Percentiles rank a stretch among this genome's conserved stretches.
phyloP scores from a whole-genome alignment of 2,113 vertebrate species.

The Gavialis gangeticus region DNA sequence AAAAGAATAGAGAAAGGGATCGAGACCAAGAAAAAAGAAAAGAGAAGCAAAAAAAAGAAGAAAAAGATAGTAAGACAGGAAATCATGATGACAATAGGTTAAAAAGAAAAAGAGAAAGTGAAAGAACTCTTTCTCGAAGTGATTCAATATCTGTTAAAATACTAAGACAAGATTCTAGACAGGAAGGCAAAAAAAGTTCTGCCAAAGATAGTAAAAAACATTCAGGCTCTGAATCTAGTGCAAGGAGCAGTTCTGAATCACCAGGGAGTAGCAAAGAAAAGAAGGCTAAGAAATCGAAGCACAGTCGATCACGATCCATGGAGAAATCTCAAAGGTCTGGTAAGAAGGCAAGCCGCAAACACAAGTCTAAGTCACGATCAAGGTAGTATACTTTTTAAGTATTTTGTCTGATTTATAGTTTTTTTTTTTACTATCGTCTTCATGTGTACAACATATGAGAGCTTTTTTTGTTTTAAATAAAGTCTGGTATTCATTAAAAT shows the following conservation, averaged over 20 bases:
- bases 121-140: constrained; percentile 85
- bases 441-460: constrained; percentile 82
- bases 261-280: constrained; percentile 97
- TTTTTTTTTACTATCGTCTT: constrained; percentile 72
- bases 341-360: constrained; percentile 99
- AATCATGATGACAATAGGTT: constrained; percentile 88
- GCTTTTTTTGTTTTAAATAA: constrained; percentile 74
- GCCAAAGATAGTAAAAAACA: constrained; percentile 91
- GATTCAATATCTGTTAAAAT: constrained; percentile 86
- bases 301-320: constrained; percentile 96
- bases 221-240: constrained; percentile 95
- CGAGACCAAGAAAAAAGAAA: constrained; percentile 88
- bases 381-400: constrained; percentile 99
- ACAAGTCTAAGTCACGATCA: constrained; percentile 99
- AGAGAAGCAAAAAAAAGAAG: constrained; percentile 87
- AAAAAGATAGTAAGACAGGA: constrained; percentile 83
- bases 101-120: constrained; percentile 92
- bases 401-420: constrained; percentile 81
- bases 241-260: constrained; percentile 91
- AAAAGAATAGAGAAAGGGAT: constrained; percentile 87
- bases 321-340: constrained; percentile 99
- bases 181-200: constrained; percentile 89
- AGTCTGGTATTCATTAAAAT: constrained; percentile 78
- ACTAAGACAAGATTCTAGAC: constrained; percentile 89
- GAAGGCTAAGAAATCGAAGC: constrained; percentile 98